Evolutionary conservation across 2,888 invertebrate species (phyloP), one percentile per base, ranked within the genome.

Genomic region (Eutolmus rufibarbis): DNA sequence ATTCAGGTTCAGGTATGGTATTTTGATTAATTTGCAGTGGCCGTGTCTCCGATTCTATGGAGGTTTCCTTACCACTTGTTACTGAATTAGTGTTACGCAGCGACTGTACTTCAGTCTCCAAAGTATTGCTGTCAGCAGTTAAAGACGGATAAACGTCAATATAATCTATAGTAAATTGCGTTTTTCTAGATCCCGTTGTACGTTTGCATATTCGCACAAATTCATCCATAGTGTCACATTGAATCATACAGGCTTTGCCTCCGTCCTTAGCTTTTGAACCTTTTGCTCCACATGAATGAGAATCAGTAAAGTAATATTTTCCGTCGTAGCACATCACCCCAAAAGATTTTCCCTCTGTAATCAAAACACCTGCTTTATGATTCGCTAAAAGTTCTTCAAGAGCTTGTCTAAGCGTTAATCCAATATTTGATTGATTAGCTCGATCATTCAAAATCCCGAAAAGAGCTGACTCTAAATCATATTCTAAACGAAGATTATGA

Each of bases 251-350:
- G 7, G 56, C 84, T 77, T 78, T 78, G 31, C 85, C 57, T 31
- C 37, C 46, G 16, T 46, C 89, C 87, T 89, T 90, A 51, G 87
- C 76, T 14, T 40, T 87, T 14, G 88, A 51, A 40, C 89, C 89
- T 87, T 89, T 90, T 57, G 87, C 76, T 14, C 90, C 90, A 89
- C 89, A 90, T 31, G 89, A 88, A 88, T 90, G 89, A 16, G 89
- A 90, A 81, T 90, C 87, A 74, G 84, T 88, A 84, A 89, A 89
- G 78, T 89, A 89, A 85, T 88, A 89, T 86, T 89, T 89, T 51
- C 37, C 81, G 7, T 81, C 81, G 31, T 51, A 51, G 14, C 31
- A 23, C 46, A 81, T 51, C n/a, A 81, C 81, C 31, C 12, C 81
- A 12, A 51, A 16, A 31, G 81, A 51, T 81, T 81, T 81, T 8